phyloP scores from a whole-genome alignment of 2,113 vertebrate species.

The Solenodon paradoxus region DNA sequence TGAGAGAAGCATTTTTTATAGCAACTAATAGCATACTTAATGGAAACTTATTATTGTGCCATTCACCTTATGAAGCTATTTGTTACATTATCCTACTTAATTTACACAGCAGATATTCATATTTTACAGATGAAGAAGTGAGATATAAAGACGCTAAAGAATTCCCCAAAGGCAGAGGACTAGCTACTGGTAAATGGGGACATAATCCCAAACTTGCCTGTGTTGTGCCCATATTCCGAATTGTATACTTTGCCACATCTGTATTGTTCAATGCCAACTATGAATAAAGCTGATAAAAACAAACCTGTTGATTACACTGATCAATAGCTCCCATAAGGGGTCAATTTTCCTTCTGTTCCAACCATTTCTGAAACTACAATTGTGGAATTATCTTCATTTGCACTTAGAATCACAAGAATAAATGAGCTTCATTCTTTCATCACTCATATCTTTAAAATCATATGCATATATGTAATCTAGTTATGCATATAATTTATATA shows the following conservation, averaged over 20 bases:
- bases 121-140: background rate
- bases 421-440: conserved; percentile 20
- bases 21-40: background rate
- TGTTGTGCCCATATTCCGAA: background rate
- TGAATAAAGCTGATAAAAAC: background rate
- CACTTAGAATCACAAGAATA: background rate
- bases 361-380: background rate
- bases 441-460: background rate
- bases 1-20: background rate
- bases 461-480: background rate
- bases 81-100: background rate
- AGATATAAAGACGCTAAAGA: background rate
- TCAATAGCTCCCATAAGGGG: background rate
- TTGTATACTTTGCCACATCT: accelerated
- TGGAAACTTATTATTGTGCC: background rate
- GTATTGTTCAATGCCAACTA: background rate
- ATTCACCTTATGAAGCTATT: background rate
- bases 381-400: background rate
- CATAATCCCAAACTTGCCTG: background rate
- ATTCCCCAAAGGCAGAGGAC: background rate
- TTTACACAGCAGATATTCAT: background rate
- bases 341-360: background rate
- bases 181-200: background rate
- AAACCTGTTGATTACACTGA: background rate
- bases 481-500: background rate